phyloP scores from a whole-genome alignment of 1,140 invertebrate species.

The Caerostris extrusa region DNA sequence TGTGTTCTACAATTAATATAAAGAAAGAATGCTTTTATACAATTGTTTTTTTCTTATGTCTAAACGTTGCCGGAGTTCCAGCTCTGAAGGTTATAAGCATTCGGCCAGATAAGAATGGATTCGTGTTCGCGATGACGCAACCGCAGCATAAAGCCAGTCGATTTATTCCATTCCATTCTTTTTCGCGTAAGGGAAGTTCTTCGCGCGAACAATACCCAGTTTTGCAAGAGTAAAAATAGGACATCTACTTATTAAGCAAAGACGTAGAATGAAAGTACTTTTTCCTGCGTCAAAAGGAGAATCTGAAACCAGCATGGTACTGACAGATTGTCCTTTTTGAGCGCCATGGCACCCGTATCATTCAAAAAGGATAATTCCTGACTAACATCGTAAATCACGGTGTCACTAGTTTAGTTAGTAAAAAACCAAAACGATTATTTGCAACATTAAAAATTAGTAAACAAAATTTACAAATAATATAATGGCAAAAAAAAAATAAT shows the following conservation, averaged over 20 bases:
- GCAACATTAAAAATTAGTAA: too few species aligned
- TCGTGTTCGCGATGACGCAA: not conserved
- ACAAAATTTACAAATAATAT: not conserved
- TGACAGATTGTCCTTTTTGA: too few species aligned
- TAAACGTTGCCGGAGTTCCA: not conserved
- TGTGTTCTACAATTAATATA: too few species aligned
- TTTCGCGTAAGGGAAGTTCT: not conserved
- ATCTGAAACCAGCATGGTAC: not conserved
- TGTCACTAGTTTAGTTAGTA: not conserved
- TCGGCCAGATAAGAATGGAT: not conserved
- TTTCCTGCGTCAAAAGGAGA: not conserved
- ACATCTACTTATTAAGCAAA: conserved; percentile 1
- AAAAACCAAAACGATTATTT: too few species aligned
- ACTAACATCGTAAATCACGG: conserved; percentile 13
- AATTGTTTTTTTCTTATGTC: not conserved
- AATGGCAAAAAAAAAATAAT: not conserved
- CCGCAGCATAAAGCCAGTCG: not conserved
- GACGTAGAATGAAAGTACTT: conserved; percentile 7
- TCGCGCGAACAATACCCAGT: not conserved
- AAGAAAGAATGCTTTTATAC: too few species aligned
- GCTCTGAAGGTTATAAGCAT: not conserved
- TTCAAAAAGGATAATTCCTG: not conserved
- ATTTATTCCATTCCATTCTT: conserved; percentile 34
- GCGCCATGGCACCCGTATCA: not conserved
- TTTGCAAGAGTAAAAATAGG: conserved; percentile 36